Evolutionary conservation across 2,113 vertebrate genomes (phyloP).

Genomic region (Raja brachyura): DNA sequence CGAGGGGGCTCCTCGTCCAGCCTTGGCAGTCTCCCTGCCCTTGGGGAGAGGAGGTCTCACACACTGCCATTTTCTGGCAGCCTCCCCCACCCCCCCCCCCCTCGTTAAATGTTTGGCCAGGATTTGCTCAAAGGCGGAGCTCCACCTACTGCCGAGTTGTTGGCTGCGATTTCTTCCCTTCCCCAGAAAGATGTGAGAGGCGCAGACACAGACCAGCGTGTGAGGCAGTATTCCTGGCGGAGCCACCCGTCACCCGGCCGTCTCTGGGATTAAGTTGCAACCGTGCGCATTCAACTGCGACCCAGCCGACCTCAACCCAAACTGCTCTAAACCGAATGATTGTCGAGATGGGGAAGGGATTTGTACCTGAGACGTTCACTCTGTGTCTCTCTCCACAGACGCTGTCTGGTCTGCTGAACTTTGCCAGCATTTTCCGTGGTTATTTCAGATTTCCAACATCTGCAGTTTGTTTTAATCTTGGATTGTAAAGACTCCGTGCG

Average conservation of each 20-base stretch:
- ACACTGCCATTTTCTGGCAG: background rate
- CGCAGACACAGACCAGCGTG: background rate
- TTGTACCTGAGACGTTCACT: no score
- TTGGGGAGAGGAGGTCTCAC: background rate
- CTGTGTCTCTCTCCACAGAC: no score
- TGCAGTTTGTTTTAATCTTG: no score
- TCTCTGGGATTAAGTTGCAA: background rate
- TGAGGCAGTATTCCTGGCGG: background rate
- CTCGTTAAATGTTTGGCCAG: background rate
- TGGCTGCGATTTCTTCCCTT: background rate
- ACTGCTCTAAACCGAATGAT: background rate
- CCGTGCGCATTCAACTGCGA: background rate
- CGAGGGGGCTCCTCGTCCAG: background rate
- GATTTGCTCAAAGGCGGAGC: background rate
- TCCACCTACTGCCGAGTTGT: slow-evolving; percentile 1
- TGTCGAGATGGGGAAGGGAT: background rate
- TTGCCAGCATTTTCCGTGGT: no score
- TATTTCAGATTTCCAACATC: no score
- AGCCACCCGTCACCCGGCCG: background rate
- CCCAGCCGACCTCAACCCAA: background rate
- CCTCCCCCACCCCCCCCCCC: no score
- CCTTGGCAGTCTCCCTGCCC: background rate
- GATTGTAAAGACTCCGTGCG: no score
- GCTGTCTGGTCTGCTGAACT: no score
- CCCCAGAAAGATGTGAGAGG: background rate